Base-by-base conservation (phyloP, 30 jellyfish, hydroid and myxozoan species). In the Catostylus mosaicus region DNA sequence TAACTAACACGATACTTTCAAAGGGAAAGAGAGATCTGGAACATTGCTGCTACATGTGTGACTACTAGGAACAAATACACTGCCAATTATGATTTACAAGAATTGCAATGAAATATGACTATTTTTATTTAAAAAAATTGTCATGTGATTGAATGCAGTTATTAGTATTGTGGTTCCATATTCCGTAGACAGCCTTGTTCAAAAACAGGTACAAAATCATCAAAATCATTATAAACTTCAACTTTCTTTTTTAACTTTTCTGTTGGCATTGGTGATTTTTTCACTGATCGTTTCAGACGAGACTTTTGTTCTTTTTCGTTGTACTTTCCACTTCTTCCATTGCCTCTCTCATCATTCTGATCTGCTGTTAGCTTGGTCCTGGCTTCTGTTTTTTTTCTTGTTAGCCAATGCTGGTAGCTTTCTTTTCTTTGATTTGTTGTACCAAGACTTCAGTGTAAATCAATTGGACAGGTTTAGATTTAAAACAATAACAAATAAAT, bases 231-330 rank as follows among this genome's bases (percentile, higher is more conserved):
- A 29, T 82, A 82, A 0, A 82, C 57, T 45, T 82, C 92, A 30
- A 54, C 45, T 24, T 74, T 46, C 30, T 50, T 67, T 56, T 45
- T 69, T 38, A 75, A 80, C 68, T 82, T 82, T 35, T 82, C 92
- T 26, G 40, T 16, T 59, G 26, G 16, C n/a, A 59, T 5, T 7
- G 71, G 36, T 59, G 11, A 4, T 24, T 37, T 6, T 59, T 59
- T 59, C 38, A 5, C 40, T 7, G 9, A 59, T 43, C 56, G 8
- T 23, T 59, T 59, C 37, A 59, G 24, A 59, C 24, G 71, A 12
- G 18, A 18, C 11, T 5, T 22, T 22, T 23, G 71, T 9, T 59
- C 71, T 23, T 27, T 59, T 24, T 59, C 38, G 38, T 1, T 0
- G 2, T 6, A 5, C 71, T 59, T 23, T 22, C 38, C 8, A 59